A percentile compares a stretch with the other conserved stretches of the same genome.
Conservation (phyloP, 2,888 invertebrate species). For the Brachypalpus laphriformis region DNA sequence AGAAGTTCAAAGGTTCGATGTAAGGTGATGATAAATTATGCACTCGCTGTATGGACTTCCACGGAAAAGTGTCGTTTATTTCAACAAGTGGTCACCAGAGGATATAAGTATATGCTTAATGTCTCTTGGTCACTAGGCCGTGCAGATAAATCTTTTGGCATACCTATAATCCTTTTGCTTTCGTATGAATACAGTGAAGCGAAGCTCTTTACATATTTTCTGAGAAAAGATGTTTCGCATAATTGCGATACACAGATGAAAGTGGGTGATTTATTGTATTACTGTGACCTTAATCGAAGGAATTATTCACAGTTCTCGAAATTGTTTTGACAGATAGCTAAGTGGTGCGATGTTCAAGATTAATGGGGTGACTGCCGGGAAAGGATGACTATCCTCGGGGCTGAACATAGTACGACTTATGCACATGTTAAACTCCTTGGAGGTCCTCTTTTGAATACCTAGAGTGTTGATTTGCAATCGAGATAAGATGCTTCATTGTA, state of each 20-base stretch:
- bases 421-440: background rate
- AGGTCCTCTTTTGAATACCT: background rate
- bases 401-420: background rate
- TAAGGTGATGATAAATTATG: slow-evolving; percentile 30
- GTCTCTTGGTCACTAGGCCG: slow-evolving; percentile 5
- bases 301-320: slow-evolving; percentile 1
- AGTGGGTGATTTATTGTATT: slow-evolving; percentile 22
- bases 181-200: too few relatives aligned
- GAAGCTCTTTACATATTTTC: background rate
- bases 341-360: slow-evolving; percentile 31
- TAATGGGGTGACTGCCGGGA: background rate
- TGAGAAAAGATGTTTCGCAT: slow-evolving; percentile 1
- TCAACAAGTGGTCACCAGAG: slow-evolving; percentile 17
- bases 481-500: too few relatives aligned
- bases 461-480: background rate
- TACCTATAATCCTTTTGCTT: background rate
- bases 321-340: slow-evolving; percentile 27
- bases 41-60: background rate
- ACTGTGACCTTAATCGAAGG: slow-evolving; percentile 28
- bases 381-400: background rate
- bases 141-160: slow-evolving; percentile 19
- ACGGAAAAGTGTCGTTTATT: slow-evolving; percentile 33
- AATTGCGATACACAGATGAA: slow-evolving; percentile 25
- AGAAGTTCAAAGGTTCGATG: background rate
- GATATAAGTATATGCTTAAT: background rate